Conservation (phyloP, 1,140 invertebrate genomes). For the Drosophila repletoides region DNA sequence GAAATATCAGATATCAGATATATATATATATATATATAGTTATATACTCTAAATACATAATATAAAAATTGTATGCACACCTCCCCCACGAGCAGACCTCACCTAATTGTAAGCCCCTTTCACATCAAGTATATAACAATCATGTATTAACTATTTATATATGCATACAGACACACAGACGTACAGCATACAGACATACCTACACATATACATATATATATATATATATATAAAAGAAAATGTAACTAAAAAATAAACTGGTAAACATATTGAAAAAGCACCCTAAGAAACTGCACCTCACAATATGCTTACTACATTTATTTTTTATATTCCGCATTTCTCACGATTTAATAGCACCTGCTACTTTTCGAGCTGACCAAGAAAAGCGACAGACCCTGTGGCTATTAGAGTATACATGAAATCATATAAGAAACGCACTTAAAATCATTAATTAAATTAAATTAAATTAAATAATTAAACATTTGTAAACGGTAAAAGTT, state of each 20-base stretch:
- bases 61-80: conserved; percentile 45
- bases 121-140: conserved; percentile 57
- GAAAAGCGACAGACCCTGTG: conserved; percentile 53
- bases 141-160: conserved; percentile 73
- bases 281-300: not conserved
- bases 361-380: conserved; percentile 61
- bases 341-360: conserved; percentile 48
- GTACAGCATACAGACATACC: conserved; percentile 47
- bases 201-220: conserved; percentile 45
- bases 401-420: conserved; percentile 20
- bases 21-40: conserved; percentile 39
- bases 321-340: conserved; percentile 43
- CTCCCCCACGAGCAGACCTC: conserved; percentile 77
- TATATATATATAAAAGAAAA: conserved; percentile 53
- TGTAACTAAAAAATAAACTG: conserved; percentile 58
- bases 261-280: conserved; percentile 53
- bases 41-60: conserved; percentile 6
- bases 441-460: conserved; percentile 43
- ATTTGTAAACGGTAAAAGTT: conserved; percentile 54
- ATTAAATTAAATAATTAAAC: conserved; percentile 11
- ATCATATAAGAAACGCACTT: conserved; percentile 6
- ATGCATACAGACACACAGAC: conserved; percentile 26
- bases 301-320: conserved; percentile 49
- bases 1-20: conserved; percentile 66
- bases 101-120: conserved; percentile 75